phyloP scores from a whole-genome alignment of 2,797 vertebrate species.

The Malacoraja senta region DNA sequence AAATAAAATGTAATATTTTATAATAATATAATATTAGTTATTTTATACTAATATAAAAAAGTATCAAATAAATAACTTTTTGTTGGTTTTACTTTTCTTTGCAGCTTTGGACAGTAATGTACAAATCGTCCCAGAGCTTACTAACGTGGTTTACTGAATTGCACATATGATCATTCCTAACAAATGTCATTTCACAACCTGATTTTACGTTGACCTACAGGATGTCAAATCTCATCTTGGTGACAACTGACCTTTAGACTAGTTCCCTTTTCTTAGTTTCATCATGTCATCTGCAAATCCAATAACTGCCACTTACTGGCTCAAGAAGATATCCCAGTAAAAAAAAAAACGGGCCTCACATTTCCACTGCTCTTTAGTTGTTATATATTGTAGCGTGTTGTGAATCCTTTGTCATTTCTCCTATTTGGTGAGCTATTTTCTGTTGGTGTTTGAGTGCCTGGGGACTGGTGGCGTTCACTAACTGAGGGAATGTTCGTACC shows the following conservation, averaged over 20 bases:
- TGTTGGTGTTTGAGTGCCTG: neutral
- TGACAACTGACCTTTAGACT: neutral
- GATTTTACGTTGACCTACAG: conserved; percentile 5
- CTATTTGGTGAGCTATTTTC: neutral
- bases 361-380: neutral
- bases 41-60: no score
- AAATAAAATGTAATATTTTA: no score
- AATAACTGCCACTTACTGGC: neutral
- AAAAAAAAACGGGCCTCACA: neutral
- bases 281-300: neutral
- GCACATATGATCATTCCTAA: neutral
- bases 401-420: no score
- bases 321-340: neutral
- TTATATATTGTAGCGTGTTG: neutral
- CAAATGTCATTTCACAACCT: conserved; percentile 16
- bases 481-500: neutral
- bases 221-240: neutral
- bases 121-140: neutral
- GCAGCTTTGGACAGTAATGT: neutral
- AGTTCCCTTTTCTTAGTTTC: neutral
- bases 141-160: neutral
- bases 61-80: neutral
- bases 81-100: neutral
- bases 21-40: no score
- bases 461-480: neutral